Evolutionary conservation across 2,888 invertebrate species (phyloP).

Genomic region (Agrochola lychnidis): DNA sequence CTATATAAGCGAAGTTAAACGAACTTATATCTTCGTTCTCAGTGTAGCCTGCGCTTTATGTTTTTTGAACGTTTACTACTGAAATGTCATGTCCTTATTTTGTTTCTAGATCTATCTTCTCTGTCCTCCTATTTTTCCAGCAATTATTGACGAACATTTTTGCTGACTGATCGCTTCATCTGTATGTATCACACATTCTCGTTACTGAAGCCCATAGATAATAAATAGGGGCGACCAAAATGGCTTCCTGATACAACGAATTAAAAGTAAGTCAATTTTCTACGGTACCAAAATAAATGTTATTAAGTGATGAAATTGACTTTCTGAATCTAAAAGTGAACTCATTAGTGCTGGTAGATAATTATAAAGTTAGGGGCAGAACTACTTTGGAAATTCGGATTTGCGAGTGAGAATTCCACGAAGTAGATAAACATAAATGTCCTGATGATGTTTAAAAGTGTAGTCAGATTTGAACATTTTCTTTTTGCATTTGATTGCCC

Average conservation of each 20-base stretch:
- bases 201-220: slow-evolving; percentile 76
- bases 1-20: too few species aligned
- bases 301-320: slow-evolving; percentile 31
- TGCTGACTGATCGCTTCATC: slow-evolving; percentile 10
- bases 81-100: not conserved
- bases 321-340: slow-evolving; percentile 6
- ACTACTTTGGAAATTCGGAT: not conserved
- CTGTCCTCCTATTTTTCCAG: too few species aligned
- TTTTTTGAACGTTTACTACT: not conserved
- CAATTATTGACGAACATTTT: not conserved
- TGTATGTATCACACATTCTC: slow-evolving; percentile 74
- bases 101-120: not conserved
- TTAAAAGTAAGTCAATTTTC: slow-evolving; percentile 54
- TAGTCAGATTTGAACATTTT: too few species aligned
- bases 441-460: too few species aligned
- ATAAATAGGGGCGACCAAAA: slow-evolving; percentile 79
- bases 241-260: slow-evolving; percentile 70
- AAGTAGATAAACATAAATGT: not conserved
- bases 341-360: not conserved
- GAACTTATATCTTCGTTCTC: too few species aligned
- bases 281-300: slow-evolving; percentile 32
- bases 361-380: not conserved
- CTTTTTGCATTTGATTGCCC: too few species aligned
- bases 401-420: not conserved
- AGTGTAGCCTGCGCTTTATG: too few species aligned